Evolutionary conservation across 2,113 vertebrate genomes (phyloP).

Genomic region (Melanocharis versteri): DNA sequence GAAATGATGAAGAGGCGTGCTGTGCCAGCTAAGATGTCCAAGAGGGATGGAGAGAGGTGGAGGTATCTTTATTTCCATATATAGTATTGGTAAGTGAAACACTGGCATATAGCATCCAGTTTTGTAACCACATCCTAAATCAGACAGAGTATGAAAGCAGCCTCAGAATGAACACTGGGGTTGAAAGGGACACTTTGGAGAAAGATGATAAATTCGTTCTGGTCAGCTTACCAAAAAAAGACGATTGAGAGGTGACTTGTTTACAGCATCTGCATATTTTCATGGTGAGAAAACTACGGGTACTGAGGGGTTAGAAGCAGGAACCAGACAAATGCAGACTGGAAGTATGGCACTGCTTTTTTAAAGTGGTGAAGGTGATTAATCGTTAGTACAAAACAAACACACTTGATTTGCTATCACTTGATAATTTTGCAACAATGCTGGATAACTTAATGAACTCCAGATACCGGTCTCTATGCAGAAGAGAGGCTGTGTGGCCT

Average conservation of each 20-base stretch:
- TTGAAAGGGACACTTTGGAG: neutral
- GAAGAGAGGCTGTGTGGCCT: neutral
- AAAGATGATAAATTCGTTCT: neutral
- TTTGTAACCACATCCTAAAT: slow-evolving; percentile 48
- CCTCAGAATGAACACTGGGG: slow-evolving; percentile 16
- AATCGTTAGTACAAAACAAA: neutral
- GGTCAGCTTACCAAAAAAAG: slow-evolving; percentile 20
- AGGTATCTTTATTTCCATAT: slow-evolving; percentile 39
- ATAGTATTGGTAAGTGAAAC: neutral
- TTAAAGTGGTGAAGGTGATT: neutral
- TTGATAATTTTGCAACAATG: neutral
- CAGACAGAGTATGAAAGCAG: neutral
- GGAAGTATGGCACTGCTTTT: neutral
- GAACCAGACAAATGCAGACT: neutral
- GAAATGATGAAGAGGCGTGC: neutral
- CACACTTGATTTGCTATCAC: neutral
- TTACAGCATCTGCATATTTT: slow-evolving; percentile 28
- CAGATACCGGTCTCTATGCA: neutral
- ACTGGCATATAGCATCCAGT: neutral
- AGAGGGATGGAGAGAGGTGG: neutral
- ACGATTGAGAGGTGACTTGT: slow-evolving; percentile 27
- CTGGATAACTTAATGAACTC: neutral
- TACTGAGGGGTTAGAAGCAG: neutral
- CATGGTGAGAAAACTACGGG: neutral
- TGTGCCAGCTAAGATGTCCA: neutral